These are phyloP conservation scores for Biston betularia DNA, from an alignment of 2,888 invertebrate genomes.

Conservation along the genomic window DNA sequence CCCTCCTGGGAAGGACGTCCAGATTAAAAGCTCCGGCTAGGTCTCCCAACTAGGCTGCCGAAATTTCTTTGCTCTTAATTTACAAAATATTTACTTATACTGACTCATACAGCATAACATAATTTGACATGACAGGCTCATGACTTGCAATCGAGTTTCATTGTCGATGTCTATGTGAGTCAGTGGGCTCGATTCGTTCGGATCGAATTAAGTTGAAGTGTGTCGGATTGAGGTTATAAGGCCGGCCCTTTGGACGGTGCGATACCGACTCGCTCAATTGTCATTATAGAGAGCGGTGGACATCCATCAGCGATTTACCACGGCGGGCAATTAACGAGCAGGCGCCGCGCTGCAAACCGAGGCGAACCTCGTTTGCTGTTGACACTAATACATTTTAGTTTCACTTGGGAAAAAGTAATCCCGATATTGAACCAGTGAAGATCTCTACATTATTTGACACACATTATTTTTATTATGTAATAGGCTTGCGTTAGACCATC, in stretches of 20 bases:
- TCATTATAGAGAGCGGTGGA: slow-evolving; percentile 56
- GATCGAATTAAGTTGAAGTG: slow-evolving; percentile 65
- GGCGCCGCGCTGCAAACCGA: slow-evolving; percentile 56
- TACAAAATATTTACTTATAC: slow-evolving; percentile 10
- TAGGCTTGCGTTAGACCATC: no score
- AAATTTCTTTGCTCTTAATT: background rate
- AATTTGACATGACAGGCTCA: slow-evolving; percentile 33
- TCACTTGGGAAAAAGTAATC: slow-evolving; percentile 49
- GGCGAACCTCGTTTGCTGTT: slow-evolving; percentile 60
- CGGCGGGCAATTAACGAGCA: slow-evolving; percentile 74
- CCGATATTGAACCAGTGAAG: slow-evolving; percentile 55
- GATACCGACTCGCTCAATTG: slow-evolving; percentile 31
- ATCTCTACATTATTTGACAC: slow-evolving; percentile 44
- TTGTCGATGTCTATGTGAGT: slow-evolving; percentile 46
- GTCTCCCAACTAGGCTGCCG: no score
- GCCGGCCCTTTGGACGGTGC: slow-evolving; percentile 44
- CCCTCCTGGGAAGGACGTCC: no score
- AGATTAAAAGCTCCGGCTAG: no score
- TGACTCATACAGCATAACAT: slow-evolving; percentile 26
- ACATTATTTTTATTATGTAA: slow-evolving; percentile 18
- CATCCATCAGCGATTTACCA: slow-evolving; percentile 78
- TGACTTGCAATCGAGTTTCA: slow-evolving; percentile 46
- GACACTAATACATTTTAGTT: slow-evolving; percentile 58
- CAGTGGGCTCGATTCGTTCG: slow-evolving; percentile 62
- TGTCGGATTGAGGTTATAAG: slow-evolving; percentile 66